Conservation (phyloP, 1,140 invertebrate species). For the Armadillidium nasatum region DNA sequence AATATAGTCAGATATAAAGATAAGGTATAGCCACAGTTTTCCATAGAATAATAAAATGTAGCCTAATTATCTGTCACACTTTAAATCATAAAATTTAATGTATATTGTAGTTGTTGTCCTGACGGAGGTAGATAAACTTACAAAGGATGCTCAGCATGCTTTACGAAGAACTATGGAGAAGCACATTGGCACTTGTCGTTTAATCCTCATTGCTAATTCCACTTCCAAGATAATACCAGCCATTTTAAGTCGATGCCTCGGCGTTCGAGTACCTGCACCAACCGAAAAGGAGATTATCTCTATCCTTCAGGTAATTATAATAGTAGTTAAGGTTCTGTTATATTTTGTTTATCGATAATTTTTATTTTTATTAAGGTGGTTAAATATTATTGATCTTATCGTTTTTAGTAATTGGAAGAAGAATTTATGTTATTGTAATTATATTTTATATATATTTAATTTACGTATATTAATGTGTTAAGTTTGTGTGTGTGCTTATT, state of each 20-base stretch:
- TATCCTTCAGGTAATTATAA: constrained; percentile 51
- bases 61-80: not conserved
- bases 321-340: too few species aligned
- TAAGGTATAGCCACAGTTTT: not conserved
- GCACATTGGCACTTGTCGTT: constrained; percentile 88
- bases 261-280: constrained; percentile 84
- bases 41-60: not conserved
- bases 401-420: too few species aligned
- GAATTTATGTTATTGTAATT: too few species aligned
- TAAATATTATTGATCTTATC: too few species aligned
- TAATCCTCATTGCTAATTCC: constrained; percentile 92
- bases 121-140: constrained; percentile 92
- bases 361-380: too few species aligned
- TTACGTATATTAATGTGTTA: too few species aligned
- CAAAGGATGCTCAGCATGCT: constrained; percentile 96
- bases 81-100: not conserved
- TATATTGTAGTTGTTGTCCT: constrained; percentile 78
- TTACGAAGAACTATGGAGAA: constrained; percentile 98
- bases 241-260: constrained; percentile 88
- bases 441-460: too few species aligned
- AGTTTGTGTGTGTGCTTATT: too few species aligned
- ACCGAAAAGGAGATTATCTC: constrained; percentile 67
- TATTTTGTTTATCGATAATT: too few species aligned
- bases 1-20: too few species aligned
- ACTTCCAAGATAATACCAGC: constrained; percentile 92